Evolutionary conservation across 2,888 invertebrate genomes (phyloP), one percentile per base, ranked within the genome.

Genomic region (Drosophila fungiperda): DNA sequence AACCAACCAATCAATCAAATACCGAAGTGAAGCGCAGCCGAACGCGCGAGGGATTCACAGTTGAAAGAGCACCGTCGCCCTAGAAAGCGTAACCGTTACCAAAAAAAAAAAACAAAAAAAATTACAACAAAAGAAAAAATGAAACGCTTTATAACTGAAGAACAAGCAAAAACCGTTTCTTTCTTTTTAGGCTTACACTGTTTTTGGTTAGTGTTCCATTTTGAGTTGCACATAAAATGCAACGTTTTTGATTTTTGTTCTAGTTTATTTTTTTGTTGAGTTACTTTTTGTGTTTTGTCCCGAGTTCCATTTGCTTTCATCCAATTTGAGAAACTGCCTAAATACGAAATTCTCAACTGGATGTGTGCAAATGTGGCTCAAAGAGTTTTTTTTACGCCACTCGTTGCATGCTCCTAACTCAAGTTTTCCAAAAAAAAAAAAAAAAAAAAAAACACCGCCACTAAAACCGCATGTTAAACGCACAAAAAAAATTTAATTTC

Each of bases 21-120:
- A 67, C 64, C 78, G 83, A 93, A 96, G 96, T 96, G 94, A 96
- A 96, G 94, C 95, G 96, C 93, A 96, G 96, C 92, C 95, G 96
- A 92, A 96, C 96, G 91, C 95, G 96, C 93, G 96, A 96, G 93
- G 95, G 95, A 94, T 95, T 95, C 92, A 94, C 94, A 89, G 93
- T 94, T 92, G 94, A 94, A 93, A 94, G 94, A 94, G 94, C 94
- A 92, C 94, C 94, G 84, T 94, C 94, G 86, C 93, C 92, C 68
- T 92, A 92, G 82, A 77, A 66, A 68, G 52, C 64, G 67, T 64
- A 79, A 60, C 60, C 67, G 75, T 65, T 74, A 57, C 61, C 66
- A 32, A 38, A 9, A 36, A 20, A 20, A 33, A 52, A 36, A 45
- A 15, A 53, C 29, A 38, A 26, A 38, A 12, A 9, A 42, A 15